phyloP scores from a whole-genome alignment of 2,797 vertebrate species.

The Anableps anableps region DNA sequence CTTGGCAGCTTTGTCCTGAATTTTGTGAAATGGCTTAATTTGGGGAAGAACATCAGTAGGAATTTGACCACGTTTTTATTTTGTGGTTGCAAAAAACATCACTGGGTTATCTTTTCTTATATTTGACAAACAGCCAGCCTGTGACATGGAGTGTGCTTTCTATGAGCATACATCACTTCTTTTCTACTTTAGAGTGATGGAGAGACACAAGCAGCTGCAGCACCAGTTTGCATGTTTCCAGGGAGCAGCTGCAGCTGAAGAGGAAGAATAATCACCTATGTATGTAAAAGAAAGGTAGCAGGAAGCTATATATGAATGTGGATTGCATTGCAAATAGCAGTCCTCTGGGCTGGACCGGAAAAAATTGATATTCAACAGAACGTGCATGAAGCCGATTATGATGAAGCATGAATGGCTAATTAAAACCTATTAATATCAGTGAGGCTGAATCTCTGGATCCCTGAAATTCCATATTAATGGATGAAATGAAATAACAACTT shows the following conservation, averaged over 20 bases:
- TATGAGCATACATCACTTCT: not conserved
- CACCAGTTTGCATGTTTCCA: conserved; percentile 7
- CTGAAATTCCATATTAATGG: not conserved
- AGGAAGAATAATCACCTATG: not conserved
- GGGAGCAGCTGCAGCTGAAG: conserved; percentile 1
- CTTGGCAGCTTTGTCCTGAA: conserved; percentile 10
- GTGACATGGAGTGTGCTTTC: not conserved
- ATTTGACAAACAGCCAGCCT: not conserved
- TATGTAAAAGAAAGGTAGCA: not conserved
- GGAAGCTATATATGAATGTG: not conserved
- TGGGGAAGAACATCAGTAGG: not conserved
- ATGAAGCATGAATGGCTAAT: not conserved
- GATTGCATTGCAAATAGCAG: not conserved
- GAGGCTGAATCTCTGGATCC: not conserved
- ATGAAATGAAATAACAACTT: not conserved
- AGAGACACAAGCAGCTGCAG: not conserved
- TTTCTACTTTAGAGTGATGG: not conserved
- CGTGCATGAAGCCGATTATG: not conserved
- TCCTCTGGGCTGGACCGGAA: not conserved
- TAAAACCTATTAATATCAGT: not conserved
- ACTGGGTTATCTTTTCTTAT: not conserved
- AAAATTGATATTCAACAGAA: not conserved
- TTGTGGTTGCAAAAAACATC: not conserved
- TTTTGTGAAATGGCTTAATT: not conserved
- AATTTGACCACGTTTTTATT: not conserved